Evolutionary conservation across 2,888 invertebrate genomes (phyloP).

Genomic region (Noctua janthe): DNA sequence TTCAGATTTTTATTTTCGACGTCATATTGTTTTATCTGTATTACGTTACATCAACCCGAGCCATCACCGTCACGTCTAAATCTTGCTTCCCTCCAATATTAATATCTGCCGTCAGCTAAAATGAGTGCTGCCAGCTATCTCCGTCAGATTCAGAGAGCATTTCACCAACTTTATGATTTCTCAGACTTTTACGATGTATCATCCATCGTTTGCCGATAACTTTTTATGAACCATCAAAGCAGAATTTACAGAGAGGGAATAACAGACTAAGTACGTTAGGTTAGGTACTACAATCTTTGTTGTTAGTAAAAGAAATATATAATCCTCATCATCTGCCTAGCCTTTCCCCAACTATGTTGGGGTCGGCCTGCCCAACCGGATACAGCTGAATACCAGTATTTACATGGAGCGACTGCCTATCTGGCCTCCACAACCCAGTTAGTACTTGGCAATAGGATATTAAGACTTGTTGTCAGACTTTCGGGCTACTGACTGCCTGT

Average conservation of each 20-base stretch:
- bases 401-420: too few relatives aligned
- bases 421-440: too few relatives aligned
- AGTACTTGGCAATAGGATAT: too few relatives aligned
- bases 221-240: conserved; percentile 43
- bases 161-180: conserved; percentile 49
- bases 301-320: neutral
- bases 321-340: too few relatives aligned
- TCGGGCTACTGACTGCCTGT: too few relatives aligned
- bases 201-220: conserved; percentile 41
- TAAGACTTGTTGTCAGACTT: too few relatives aligned
- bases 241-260: neutral
- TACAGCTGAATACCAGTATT: too few relatives aligned
- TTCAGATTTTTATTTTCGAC: neutral
- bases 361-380: too few relatives aligned
- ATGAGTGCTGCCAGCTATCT: conserved; percentile 31
- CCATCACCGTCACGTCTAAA: neutral
- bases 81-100: conserved; percentile 10
- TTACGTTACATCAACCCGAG: neutral
- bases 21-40: neutral
- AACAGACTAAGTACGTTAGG: conserved; percentile 13
- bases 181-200: conserved; percentile 37
- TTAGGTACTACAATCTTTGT: neutral
- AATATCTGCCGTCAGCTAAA: conserved; percentile 29
- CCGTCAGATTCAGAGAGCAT: conserved; percentile 21
- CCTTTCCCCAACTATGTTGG: too few relatives aligned